Percentiles rank a stretch among this genome's conserved stretches.
Evolutionary conservation across 2,113 vertebrate genomes (phyloP).

Genomic region (Heteronetta atricapilla): DNA sequence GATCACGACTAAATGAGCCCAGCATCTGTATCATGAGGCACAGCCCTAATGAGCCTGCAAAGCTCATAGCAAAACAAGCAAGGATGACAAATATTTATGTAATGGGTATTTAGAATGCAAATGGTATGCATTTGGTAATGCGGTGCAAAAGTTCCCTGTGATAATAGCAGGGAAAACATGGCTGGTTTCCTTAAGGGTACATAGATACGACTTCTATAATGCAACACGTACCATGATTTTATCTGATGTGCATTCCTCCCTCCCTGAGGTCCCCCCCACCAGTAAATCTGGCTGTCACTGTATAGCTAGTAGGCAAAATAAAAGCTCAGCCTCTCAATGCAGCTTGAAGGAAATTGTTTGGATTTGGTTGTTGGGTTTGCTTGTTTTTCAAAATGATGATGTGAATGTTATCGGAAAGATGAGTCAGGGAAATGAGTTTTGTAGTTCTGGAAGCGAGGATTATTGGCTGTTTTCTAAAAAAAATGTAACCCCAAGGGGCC

Average conservation of each 20-base stretch:
- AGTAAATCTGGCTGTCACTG: neutral
- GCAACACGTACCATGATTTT: neutral
- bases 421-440: slow-evolving; percentile 49
- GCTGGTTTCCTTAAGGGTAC: neutral
- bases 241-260: neutral
- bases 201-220: neutral
- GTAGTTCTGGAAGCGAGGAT: neutral
- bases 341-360: slow-evolving; percentile 4
- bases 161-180: neutral
- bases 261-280: neutral
- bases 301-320: neutral
- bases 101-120: slow-evolving; percentile 39
- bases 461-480: slow-evolving; percentile 30
- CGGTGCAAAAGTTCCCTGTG: slow-evolving; percentile 4
- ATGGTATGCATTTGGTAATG: slow-evolving; percentile 16
- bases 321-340: neutral
- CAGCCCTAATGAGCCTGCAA: neutral
- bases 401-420: slow-evolving; percentile 36
- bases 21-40: neutral
- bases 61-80: neutral
- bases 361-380: neutral
- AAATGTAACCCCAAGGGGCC: neutral
- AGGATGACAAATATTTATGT: slow-evolving; percentile 49
- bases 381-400: slow-evolving; percentile 39
- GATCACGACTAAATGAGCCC: neutral